Percentiles rank a stretch among this genome's conserved stretches.
Conservation (phyloP, 2,113 vertebrate species). For the Ophthalmolycus amberensis region DNA sequence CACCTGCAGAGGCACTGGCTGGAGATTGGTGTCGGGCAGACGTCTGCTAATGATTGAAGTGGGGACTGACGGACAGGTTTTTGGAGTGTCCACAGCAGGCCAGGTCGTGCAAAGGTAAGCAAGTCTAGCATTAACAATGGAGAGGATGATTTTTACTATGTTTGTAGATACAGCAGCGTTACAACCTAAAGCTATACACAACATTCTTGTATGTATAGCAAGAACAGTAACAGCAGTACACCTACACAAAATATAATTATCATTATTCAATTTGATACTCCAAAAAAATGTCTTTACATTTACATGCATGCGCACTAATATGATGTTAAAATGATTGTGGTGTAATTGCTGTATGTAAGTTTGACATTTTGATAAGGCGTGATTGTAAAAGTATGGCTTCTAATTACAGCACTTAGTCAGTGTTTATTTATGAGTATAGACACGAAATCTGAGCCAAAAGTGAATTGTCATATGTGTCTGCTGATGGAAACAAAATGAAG, state of each 20-base stretch:
- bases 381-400: not conserved
- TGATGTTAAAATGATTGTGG: not conserved
- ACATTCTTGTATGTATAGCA: not conserved
- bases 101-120: constrained; percentile 39
- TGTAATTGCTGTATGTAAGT: no score
- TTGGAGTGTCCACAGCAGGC: not conserved
- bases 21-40: not conserved
- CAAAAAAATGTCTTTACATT: not conserved
- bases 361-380: not conserved
- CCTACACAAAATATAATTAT: not conserved
- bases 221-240: not conserved
- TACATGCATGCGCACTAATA: not conserved
- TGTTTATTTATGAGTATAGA: not conserved
- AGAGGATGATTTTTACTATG: not conserved
- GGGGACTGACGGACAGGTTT: constrained; percentile 40
- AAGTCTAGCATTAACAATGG: not conserved
- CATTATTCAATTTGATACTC: no score
- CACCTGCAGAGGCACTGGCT: not conserved
- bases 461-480: not conserved
- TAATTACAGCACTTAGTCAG: not conserved
- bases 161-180: no score
- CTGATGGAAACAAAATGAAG: no score
- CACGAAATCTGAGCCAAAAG: not conserved
- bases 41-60: constrained; percentile 38
- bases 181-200: not conserved